Conservation (phyloP, 2,888 invertebrate genomes). For the Acanthosoma haemorrhoidale region DNA sequence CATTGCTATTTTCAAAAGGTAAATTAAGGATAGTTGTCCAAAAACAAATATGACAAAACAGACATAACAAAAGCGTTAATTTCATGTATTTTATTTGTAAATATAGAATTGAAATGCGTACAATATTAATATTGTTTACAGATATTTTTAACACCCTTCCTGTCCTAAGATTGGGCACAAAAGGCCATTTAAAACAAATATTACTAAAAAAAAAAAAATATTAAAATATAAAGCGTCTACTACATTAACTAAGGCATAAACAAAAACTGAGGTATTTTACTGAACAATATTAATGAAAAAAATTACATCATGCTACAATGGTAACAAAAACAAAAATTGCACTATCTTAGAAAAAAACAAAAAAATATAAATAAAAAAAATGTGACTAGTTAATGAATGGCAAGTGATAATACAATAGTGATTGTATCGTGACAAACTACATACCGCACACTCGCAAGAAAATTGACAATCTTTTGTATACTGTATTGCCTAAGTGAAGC, state of each 20-base stretch:
- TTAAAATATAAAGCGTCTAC: not conserved
- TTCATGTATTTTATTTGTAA: not conserved
- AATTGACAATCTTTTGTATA: too few relatives aligned
- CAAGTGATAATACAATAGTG: not conserved
- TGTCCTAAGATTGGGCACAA: too few relatives aligned
- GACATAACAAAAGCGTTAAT: not conserved
- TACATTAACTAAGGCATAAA: not conserved
- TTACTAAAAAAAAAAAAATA: not conserved
- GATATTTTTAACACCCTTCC: too few relatives aligned
- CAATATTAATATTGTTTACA: too few relatives aligned
- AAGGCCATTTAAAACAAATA: too few relatives aligned
- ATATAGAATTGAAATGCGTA: not conserved
- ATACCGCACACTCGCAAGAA: not conserved
- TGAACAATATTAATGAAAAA: not conserved
- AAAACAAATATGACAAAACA: not conserved
- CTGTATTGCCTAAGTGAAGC: too few relatives aligned
- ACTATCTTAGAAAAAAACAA: not conserved
- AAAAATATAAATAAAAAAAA: not conserved
- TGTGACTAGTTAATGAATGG: conserved; percentile 21
- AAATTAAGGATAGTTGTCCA: not conserved
- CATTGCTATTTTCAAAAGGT: not conserved
- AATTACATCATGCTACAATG: not conserved
- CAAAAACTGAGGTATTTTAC: conserved; percentile 13
- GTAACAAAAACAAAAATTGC: not conserved
- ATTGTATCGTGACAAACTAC: not conserved